Base-by-base conservation (phyloP, 2,888 invertebrate genomes). In the Melipona beecheii region DNA sequence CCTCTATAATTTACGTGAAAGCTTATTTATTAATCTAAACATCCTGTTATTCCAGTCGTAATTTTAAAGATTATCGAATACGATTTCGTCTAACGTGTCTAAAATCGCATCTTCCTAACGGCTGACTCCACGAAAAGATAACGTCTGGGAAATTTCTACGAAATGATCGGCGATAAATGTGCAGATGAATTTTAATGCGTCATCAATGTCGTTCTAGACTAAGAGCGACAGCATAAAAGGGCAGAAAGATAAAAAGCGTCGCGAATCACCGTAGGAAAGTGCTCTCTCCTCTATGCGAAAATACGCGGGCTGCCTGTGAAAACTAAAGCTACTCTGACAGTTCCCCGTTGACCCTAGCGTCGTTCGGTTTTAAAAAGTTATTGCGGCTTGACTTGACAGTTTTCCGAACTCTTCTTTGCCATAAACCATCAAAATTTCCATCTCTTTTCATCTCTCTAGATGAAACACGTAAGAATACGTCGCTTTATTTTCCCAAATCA, bases 271-370 rank as follows among this genome's bases (percentile, higher is more conserved):
- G 73, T 73, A 78, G 71, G 75, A 81, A 87, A 87, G 83, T 87
- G 88, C 83, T 87, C 73, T 87, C 70, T 76, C 70, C 79, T 74
- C 79, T 68, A 24, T 24, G 68, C 75, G 62, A 49, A 83, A 73
- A 78, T 69, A 77, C 64, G 60, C 69, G 70, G 58, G 60, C 66
- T 24, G 62, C 65, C 54, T 65, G 76, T 54, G 78, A 68, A 83
- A 86, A 83, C 82, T 74, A 88, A 88, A 88, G 76, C 82, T n/a
- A 75, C 65, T 66, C 49, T 70, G 86, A 84, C 84, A 86, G 84
- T 66, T 81, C 17, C 58, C 72, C 68, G 83, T 85, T 83, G 79
- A 81, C 77, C 75, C 43, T 62, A 54, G 64, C 78, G 70, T 77
- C 82, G 78, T 78, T 75, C 76, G 69, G 72, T 84, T 83, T 86